A percentile compares a stretch with the other conserved stretches of the same genome.
These are phyloP conservation scores for Mesoclemmys tuberculata DNA, from an alignment of 2,113 vertebrate genomes.

Conservation along the genomic window DNA sequence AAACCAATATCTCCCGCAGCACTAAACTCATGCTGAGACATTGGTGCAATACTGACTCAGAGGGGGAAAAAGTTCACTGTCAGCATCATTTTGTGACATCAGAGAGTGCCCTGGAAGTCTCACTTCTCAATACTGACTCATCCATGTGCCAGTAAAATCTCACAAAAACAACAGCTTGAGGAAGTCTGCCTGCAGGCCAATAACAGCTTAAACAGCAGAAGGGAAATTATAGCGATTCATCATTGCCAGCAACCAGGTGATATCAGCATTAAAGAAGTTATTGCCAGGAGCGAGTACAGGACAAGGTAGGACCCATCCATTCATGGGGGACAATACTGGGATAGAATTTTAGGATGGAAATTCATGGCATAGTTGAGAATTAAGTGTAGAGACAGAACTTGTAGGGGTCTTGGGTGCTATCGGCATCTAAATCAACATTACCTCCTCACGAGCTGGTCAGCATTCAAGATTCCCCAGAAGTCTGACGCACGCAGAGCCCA, in stretches of 20 bases:
- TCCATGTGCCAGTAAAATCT: neutral
- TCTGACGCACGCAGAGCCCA: neutral
- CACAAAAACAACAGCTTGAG: too few relatives aligned
- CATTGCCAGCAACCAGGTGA: neutral
- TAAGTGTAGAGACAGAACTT: neutral
- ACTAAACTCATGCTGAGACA: neutral
- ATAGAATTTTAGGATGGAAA: neutral
- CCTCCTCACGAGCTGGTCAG: neutral
- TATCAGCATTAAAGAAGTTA: neutral
- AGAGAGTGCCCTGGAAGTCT: neutral
- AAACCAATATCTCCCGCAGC: neutral
- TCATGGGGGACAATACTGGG: neutral
- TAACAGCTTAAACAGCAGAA: neutral
- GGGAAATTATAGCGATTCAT: neutral
- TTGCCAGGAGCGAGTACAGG: neutral
- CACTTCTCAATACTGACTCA: neutral
- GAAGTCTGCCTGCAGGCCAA: neutral
- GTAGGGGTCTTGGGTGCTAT: neutral
- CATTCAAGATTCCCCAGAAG: neutral
- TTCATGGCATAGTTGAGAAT: neutral
- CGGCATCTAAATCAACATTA: neutral
- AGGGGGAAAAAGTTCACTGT: neutral
- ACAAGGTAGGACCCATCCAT: neutral
- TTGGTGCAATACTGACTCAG: neutral
- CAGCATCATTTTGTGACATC: neutral